Evolutionary conservation across 1,140 invertebrate species (phyloP).

Genomic region (Amphibalanus amphitrite): DNA sequence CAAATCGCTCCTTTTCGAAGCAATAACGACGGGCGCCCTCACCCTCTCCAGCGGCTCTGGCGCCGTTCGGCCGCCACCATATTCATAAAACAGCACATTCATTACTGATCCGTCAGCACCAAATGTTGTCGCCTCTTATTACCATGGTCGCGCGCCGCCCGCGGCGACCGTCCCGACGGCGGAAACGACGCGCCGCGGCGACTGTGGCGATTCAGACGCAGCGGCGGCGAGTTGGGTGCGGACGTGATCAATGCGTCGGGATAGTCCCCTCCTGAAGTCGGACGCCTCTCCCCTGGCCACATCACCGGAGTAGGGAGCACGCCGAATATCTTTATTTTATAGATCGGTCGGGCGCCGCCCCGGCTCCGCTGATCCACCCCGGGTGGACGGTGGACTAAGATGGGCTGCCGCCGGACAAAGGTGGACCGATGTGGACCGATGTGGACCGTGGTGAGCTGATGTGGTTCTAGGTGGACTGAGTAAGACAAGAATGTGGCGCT

Average conservation of each 20-base stretch:
- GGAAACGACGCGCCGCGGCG: no score
- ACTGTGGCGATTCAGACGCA: not conserved
- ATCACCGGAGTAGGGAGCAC: not conserved
- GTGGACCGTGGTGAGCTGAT: no score
- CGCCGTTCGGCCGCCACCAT: not conserved
- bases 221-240: not conserved
- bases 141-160: not conserved
- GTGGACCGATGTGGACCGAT: no score
- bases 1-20: not conserved
- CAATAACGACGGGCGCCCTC: not conserved
- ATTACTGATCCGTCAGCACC: not conserved
- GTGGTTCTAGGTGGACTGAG: no score
- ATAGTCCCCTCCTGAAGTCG: not conserved
- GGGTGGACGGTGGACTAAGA: no score
- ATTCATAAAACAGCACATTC: slow-evolving; percentile 2
- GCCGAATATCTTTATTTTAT: not conserved
- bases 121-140: not conserved
- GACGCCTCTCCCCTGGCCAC: not conserved
- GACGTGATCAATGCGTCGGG: not conserved
- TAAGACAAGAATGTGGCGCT: no score
- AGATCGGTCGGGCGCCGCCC: not conserved
- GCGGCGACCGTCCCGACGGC: no score
- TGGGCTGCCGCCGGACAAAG: no score
- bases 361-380: no score
- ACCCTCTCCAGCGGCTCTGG: no score